Evolutionary conservation across 2,888 invertebrate genomes (phyloP).

Genomic region (Luperina testacea): DNA sequence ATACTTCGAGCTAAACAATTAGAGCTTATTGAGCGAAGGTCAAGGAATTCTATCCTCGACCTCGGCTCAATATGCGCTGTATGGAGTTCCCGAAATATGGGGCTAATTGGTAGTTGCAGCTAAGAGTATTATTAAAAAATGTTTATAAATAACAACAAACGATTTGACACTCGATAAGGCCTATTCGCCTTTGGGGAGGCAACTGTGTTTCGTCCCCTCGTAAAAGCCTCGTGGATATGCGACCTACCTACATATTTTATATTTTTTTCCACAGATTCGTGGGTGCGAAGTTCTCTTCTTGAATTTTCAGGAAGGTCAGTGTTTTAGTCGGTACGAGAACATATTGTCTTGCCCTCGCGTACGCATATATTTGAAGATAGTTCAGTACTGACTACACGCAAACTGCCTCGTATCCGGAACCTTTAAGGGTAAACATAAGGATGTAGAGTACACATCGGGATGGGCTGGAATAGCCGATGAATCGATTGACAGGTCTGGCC

Average conservation of each 20-base stretch:
- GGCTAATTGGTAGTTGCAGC: slow-evolving; percentile 11
- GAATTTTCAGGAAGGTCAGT: neutral
- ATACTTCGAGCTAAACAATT: slow-evolving; percentile 60
- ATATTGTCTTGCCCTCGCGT: neutral
- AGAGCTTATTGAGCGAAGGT: slow-evolving; percentile 49
- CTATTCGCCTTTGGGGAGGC: neutral
- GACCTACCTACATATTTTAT: neutral
- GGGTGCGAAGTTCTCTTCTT: neutral
- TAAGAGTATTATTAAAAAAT: slow-evolving; percentile 1
- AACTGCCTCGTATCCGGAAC: neutral
- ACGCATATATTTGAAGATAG: neutral
- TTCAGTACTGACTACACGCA: neutral
- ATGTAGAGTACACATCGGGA: neutral
- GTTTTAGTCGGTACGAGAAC: neutral
- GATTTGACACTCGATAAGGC: neutral
- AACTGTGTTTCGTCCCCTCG: neutral
- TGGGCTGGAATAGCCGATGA: too few species aligned
- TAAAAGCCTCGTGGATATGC: neutral
- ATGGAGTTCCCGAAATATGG: slow-evolving; percentile 10
- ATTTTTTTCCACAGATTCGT: neutral
- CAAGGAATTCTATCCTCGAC: slow-evolving; percentile 30
- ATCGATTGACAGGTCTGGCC: slow-evolving; percentile 1
- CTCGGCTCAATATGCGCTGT: neutral
- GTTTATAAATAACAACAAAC: slow-evolving; percentile 3
- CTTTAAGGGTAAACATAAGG: neutral